These are phyloP conservation scores for Anolis apletophallus DNA, from an alignment of 2,797 vertebrate genomes.

Conservation along the genomic window DNA sequence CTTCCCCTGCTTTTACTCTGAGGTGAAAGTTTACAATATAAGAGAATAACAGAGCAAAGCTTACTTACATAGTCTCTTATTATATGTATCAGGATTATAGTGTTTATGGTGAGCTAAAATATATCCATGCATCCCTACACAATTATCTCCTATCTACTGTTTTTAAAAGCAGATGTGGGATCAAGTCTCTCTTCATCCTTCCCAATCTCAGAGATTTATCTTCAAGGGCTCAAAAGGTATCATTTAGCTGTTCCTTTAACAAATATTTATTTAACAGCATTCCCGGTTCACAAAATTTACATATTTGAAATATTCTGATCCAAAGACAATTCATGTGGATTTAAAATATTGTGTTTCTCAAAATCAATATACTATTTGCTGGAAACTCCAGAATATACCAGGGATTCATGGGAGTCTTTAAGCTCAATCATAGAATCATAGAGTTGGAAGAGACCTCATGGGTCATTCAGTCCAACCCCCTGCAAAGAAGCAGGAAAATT, in stretches of 20 bases:
- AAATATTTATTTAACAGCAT: background rate
- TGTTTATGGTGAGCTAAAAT: background rate
- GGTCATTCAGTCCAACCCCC: too few relatives aligned
- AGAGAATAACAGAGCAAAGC: background rate
- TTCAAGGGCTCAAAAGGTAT: background rate
- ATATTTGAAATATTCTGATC: background rate
- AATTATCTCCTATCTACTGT: too few relatives aligned
- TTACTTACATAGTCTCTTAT: background rate
- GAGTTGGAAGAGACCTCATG: too few relatives aligned
- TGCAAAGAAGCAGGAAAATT: too few relatives aligned
- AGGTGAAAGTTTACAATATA: background rate
- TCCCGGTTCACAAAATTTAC: background rate
- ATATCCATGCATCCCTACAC: too few relatives aligned
- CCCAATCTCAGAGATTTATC: background rate
- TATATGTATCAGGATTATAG: background rate
- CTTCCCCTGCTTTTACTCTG: background rate
- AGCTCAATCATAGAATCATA: too few relatives aligned
- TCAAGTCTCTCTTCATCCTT: constrained; percentile 18
- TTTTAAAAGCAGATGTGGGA: too few relatives aligned
- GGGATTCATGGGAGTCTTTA: too few relatives aligned
- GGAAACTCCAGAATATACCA: too few relatives aligned
- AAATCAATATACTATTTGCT: background rate
- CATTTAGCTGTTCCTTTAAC: constrained; percentile 11
- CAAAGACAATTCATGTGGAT: background rate
- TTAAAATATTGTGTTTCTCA: background rate